phyloP scores from a whole-genome alignment of 2,113 vertebrate species.

The Sander vitreus region DNA sequence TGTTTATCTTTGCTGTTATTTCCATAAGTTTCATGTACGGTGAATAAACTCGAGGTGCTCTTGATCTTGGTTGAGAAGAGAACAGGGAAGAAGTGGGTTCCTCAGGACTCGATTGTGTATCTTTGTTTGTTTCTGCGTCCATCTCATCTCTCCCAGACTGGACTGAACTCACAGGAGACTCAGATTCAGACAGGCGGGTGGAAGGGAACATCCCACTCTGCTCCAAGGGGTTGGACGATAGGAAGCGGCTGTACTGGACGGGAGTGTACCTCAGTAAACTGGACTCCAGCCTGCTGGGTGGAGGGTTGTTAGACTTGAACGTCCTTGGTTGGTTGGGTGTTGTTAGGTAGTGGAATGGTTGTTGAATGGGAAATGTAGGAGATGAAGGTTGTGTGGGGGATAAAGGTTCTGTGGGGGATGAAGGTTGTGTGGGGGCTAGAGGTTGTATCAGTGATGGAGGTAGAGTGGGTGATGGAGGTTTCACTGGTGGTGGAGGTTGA shows the following conservation, averaged over 20 bases:
- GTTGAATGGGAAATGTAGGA: conserved; percentile 5
- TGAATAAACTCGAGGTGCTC: conserved; percentile 79
- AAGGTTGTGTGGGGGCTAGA: neutral
- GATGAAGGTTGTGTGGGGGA: conserved; percentile 9
- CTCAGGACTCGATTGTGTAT: conserved; percentile 30
- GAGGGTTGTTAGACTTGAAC: conserved; percentile 47
- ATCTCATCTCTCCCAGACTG: conserved; percentile 54
- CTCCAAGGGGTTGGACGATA: conserved; percentile 53
- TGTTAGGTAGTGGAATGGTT: conserved; percentile 35
- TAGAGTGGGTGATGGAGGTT: conserved; percentile 22
- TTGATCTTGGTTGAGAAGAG: conserved; percentile 43
- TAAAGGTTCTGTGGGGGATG: neutral
- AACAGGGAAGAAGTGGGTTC: conserved; percentile 24
- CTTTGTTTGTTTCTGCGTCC: conserved; percentile 24
- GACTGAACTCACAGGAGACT: conserved; percentile 27
- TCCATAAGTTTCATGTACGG: conserved; percentile 93
- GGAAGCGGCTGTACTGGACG: conserved; percentile 78
- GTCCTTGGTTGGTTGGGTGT: conserved; percentile 49
- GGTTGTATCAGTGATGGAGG: neutral
- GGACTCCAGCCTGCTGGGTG: conserved; percentile 78
- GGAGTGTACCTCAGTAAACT: conserved; percentile 83
- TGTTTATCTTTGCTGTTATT: conserved; percentile 80
- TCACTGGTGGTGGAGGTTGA: conserved; percentile 22
- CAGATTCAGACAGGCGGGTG: conserved; percentile 20
- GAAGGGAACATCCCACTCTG: conserved; percentile 21